A percentile compares a stretch with the other conserved stretches of the same genome.
phyloP scores from a whole-genome alignment of 2,797 vertebrate genomes.

The Lepilemur ruficaudatus region DNA sequence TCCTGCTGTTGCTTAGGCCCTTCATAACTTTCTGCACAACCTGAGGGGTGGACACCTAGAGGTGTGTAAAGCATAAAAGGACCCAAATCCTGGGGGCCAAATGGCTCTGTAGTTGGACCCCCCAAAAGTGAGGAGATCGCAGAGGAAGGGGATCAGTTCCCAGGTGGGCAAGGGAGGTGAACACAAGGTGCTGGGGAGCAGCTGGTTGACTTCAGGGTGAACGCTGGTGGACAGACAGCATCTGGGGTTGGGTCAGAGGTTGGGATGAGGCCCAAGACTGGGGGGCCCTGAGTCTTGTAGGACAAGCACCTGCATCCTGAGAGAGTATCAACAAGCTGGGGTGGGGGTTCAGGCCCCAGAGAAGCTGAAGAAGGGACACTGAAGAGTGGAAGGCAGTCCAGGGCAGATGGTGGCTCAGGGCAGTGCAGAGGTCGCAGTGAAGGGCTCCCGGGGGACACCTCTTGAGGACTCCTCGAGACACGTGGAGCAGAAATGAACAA shows the following conservation, averaged over 20 bases:
- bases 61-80: background rate
- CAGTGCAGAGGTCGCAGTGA: too few species aligned
- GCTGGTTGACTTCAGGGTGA: background rate
- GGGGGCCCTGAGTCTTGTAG: background rate
- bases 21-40: background rate
- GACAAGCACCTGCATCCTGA: background rate
- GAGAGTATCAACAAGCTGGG: background rate
- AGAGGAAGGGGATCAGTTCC: background rate
- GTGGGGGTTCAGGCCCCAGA: too few species aligned
- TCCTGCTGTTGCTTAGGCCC: background rate
- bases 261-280: background rate
- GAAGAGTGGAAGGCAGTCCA: background rate
- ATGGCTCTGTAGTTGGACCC: background rate
- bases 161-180: background rate
- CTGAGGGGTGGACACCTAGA: background rate
- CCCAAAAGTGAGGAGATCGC: background rate
- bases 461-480: background rate
- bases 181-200: background rate
- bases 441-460: background rate
- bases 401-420: background rate
- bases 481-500: background rate
- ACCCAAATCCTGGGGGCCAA: background rate
- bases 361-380: background rate
- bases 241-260: background rate
- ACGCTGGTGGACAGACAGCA: background rate